Evolutionary conservation across 2,888 invertebrate species (phyloP), one percentile per base, ranked within the genome.

Genomic region (Strigamia maritima): DNA sequence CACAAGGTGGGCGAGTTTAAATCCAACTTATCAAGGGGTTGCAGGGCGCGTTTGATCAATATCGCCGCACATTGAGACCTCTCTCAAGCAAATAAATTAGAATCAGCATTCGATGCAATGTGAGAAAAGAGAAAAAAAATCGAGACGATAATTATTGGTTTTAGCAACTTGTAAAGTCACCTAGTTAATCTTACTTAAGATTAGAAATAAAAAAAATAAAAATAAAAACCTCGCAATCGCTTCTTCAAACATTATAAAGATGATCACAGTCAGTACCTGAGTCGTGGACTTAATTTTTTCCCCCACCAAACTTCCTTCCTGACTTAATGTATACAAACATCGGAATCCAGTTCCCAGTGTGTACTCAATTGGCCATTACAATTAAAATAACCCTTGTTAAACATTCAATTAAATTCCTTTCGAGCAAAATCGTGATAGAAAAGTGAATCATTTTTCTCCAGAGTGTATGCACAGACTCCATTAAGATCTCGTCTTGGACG

Each of bases 331-430:
- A 26, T 70, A 26, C 70, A 70, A 70, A 70, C 70, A 70, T 54
- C 26, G 12, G 28, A 70, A 70, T 70, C 70, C 70, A 24, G 70
- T 70, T 70, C 70, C 70, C 70, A 70, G 70, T 70, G 70, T 70
- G 70, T 70, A 70, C 70, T 70, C 70, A 70, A 70, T 70, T 70
- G 70, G 70, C 70, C 70, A 70, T 70, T 70, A 70, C 70, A 70
- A 70, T 70, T 70, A 70, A 70, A 70, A 70, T 70, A 70, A 70
- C 70, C 70, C 70, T 70, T 70, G 26, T 70, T 70, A 70, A 70
- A 70, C 70, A 70, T 70, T 70, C 70, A 70, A 70, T 70, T 70
- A 70, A 70, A 70, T 70, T 70, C 70, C 70, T 70, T 70, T 70
- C 28, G 70, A 70, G 70, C 70, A 70, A 70, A 70, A 70, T 70